Evolutionary conservation across 2,113 vertebrate species (phyloP).

Genomic region (Indicator indicator): DNA sequence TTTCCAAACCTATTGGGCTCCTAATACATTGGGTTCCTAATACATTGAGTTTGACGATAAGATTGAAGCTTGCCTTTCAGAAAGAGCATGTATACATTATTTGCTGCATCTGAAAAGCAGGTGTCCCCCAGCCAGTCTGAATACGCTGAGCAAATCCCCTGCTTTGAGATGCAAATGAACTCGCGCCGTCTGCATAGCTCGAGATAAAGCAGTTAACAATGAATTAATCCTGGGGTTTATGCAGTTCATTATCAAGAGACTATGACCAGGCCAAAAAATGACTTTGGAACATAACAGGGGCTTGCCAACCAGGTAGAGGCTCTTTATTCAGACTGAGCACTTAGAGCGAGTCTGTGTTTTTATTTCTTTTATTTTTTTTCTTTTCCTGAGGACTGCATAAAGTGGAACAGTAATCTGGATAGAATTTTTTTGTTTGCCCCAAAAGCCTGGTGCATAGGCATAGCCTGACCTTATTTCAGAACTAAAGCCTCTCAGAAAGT

Average conservation of each 20-base stretch:
- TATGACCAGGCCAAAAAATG: constrained; percentile 53
- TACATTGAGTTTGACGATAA: constrained; percentile 37
- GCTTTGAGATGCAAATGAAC: constrained; percentile 83
- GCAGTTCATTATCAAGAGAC: constrained; percentile 72
- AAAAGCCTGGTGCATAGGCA: not conserved
- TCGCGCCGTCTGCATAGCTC: constrained; percentile 69
- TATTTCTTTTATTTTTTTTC: not conserved
- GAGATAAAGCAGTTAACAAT: constrained; percentile 82
- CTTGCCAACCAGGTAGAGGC: constrained; percentile 71
- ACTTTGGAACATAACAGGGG: constrained; percentile 58
- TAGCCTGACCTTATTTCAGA: not conserved
- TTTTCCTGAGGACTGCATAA: not conserved
- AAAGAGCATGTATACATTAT: constrained; percentile 47
- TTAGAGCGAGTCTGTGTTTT: not conserved
- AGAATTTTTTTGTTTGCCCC: not conserved
- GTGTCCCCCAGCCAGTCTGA: constrained; percentile 75
- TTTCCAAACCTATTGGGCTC: not conserved
- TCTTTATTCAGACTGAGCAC: not conserved
- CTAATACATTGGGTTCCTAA: too few relatives aligned
- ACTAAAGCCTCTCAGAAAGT: not conserved
- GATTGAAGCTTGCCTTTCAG: constrained; percentile 28
- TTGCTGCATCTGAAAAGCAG: constrained; percentile 75
- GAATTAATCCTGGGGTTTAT: constrained; percentile 80
- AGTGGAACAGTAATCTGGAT: not conserved
- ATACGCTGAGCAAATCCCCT: constrained; percentile 78